Conservation (phyloP, 1,140 invertebrate species). For the Caenorhabditis remanei region DNA sequence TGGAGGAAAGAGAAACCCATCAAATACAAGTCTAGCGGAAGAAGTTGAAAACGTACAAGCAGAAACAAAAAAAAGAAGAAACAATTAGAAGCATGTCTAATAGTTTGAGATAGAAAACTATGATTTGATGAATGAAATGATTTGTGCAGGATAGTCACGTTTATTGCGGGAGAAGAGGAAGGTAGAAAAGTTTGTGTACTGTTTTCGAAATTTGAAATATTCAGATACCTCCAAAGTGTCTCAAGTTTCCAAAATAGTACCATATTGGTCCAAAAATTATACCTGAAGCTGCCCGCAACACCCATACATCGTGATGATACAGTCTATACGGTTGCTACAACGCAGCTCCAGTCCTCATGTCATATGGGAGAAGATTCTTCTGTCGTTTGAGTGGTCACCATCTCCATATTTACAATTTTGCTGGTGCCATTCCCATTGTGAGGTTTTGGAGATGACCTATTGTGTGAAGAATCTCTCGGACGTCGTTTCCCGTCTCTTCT, state of each 20-base stretch:
- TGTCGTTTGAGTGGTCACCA: background rate
- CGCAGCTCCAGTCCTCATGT: slow-evolving; percentile 45
- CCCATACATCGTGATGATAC: slow-evolving; percentile 29
- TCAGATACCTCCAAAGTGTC: background rate
- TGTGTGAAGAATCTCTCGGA: background rate
- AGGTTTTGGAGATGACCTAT: background rate
- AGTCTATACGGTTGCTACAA: slow-evolving; percentile 38
- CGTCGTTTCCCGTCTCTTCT: background rate
- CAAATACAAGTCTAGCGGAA: slow-evolving; percentile 24
- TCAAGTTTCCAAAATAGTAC: background rate
- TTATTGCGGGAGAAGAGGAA: background rate
- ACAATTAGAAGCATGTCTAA: background rate
- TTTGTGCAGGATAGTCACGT: background rate
- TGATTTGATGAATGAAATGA: background rate
- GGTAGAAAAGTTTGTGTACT: background rate
- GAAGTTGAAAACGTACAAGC: background rate
- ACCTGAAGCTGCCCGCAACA: slow-evolving; percentile 35
- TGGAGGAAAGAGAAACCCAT: slow-evolving; percentile 16
- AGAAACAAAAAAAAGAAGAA: background rate
- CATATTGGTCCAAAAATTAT: background rate
- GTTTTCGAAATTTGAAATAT: background rate
- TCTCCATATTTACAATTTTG: slow-evolving; percentile 23
- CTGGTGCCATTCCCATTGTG: slow-evolving; percentile 7
- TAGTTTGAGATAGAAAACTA: background rate
- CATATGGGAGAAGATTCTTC: slow-evolving; percentile 9